These are phyloP conservation scores for Pissodes strobi DNA, from an alignment of 1,140 invertebrate genomes.

Conservation along the genomic window DNA sequence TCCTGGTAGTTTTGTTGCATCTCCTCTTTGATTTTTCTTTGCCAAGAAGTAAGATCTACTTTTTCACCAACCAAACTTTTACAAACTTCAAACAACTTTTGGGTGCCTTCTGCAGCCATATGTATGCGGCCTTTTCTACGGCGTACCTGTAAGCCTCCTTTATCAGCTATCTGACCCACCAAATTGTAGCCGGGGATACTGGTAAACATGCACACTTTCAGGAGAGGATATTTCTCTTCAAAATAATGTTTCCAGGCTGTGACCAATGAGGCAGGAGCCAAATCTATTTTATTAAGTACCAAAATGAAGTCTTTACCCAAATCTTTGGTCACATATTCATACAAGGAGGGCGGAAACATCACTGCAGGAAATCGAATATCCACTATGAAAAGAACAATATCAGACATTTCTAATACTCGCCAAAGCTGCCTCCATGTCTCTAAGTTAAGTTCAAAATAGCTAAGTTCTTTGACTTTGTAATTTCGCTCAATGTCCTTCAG, in stretches of 20 bases:
- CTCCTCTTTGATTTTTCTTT: conserved; percentile 82
- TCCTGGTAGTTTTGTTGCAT: conserved; percentile 65
- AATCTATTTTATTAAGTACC: conserved; percentile 91
- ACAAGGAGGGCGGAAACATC: conserved; percentile 90
- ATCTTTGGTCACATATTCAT: conserved; percentile 74
- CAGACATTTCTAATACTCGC: conserved; percentile 95
- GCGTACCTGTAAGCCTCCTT: conserved; percentile 64
- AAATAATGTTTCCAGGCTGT: conserved; percentile 90
- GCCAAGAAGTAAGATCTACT: conserved; percentile 82
- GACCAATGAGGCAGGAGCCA: conserved; percentile 79
- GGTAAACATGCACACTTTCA: conserved; percentile 82
- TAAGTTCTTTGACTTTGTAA: conserved; percentile 46
- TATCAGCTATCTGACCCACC: conserved; percentile 59
- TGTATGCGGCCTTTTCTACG: conserved; percentile 69
- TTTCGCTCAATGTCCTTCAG: conserved; percentile 45
- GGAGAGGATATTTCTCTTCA: conserved; percentile 68
- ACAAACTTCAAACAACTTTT: conserved; percentile 76
- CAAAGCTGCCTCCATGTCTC: conserved; percentile 99
- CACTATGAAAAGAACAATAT: conserved; percentile 94
- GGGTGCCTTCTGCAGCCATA: conserved; percentile 84
- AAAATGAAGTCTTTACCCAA: conserved; percentile 84
- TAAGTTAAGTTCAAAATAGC: conserved; percentile 84
- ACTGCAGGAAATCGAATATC: conserved; percentile 67
- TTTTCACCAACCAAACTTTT: conserved; percentile 72
- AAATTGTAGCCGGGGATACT: conserved; percentile 80